Percentiles rank a stretch among this genome's conserved stretches.
These are phyloP conservation scores for Bombus pascuorum DNA, from an alignment of 1,140 invertebrate species.

Conservation along the genomic window DNA sequence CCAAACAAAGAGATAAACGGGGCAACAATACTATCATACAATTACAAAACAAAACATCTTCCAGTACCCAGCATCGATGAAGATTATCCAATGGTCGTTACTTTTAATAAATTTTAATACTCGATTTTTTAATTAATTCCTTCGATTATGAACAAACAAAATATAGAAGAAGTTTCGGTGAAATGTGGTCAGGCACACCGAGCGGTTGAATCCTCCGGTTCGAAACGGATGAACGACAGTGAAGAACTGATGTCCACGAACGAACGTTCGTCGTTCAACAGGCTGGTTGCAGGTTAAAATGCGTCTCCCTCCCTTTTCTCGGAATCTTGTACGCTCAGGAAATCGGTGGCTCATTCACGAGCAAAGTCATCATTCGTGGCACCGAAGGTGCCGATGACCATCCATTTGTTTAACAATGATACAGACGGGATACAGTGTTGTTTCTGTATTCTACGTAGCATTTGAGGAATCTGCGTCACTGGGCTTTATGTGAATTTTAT, in stretches of 20 bases:
- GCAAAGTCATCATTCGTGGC: not conserved
- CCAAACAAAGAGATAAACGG: not conserved
- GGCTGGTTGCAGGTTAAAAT: slow-evolving; percentile 45
- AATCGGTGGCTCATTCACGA: slow-evolving; percentile 52
- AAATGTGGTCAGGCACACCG: not conserved
- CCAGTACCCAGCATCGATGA: not conserved
- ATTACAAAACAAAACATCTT: not conserved
- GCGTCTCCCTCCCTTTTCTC: not conserved
- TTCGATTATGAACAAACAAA: not conserved
- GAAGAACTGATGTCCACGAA: slow-evolving; percentile 45
- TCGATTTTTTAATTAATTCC: not conserved
- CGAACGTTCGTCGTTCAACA: slow-evolving; percentile 13
- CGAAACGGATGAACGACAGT: slow-evolving; percentile 32
- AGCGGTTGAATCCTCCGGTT: not conserved
- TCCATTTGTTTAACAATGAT: not conserved
- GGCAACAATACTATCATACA: not conserved
- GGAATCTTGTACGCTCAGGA: slow-evolving; percentile 30
- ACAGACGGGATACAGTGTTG: not conserved
- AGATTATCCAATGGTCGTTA: not conserved
- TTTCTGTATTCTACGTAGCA: slow-evolving; percentile 5
- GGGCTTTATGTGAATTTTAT: not conserved
- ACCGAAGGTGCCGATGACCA: not conserved
- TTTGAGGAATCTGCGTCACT: slow-evolving; percentile 31
- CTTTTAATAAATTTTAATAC: not conserved
- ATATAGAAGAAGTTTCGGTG: not conserved